Evolutionary conservation across 2,888 invertebrate species (phyloP).

Genomic region (Sphaeridia pumilis): DNA sequence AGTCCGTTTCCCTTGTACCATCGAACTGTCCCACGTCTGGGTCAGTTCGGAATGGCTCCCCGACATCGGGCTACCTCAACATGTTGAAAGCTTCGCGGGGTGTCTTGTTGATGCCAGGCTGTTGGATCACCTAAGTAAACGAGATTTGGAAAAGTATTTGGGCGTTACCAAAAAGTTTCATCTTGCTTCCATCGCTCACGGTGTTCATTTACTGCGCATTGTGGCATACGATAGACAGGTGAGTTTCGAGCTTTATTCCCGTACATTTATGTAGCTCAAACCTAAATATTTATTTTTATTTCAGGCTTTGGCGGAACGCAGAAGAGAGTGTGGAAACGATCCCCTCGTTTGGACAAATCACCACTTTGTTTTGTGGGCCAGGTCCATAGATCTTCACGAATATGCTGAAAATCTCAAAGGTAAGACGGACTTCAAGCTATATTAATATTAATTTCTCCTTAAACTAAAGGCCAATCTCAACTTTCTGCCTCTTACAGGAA

Average conservation of each 20-base stretch:
- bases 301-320: slow-evolving; percentile 70
- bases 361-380: slow-evolving; percentile 84
- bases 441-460: slow-evolving; percentile 2
- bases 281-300: slow-evolving; percentile 25
- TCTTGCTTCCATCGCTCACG: slow-evolving; percentile 86
- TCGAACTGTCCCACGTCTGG: slow-evolving; percentile 82
- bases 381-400: slow-evolving; percentile 84
- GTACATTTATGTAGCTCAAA: background rate
- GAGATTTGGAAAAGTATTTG: slow-evolving; percentile 85
- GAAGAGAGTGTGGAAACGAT: slow-evolving; percentile 81
- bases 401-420: slow-evolving; percentile 87
- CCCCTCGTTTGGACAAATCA: slow-evolving; percentile 94
- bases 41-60: slow-evolving; percentile 87
- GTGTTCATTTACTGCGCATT: slow-evolving; percentile 79
- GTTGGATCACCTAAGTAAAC: slow-evolving; percentile 83
- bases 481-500: slow-evolving; percentile 49
- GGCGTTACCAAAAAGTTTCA: slow-evolving; percentile 88
- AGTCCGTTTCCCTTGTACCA: slow-evolving; percentile 75
- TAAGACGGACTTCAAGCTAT: slow-evolving; percentile 38
- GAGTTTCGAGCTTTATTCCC: slow-evolving; percentile 16
- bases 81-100: slow-evolving; percentile 73
- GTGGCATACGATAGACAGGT: slow-evolving; percentile 86
- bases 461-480: background rate
- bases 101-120: slow-evolving; percentile 87
- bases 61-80: slow-evolving; percentile 77